These are phyloP conservation scores for Peromyscus melanophrys DNA, from an alignment of 2,797 vertebrate species.

Conservation along the genomic window DNA sequence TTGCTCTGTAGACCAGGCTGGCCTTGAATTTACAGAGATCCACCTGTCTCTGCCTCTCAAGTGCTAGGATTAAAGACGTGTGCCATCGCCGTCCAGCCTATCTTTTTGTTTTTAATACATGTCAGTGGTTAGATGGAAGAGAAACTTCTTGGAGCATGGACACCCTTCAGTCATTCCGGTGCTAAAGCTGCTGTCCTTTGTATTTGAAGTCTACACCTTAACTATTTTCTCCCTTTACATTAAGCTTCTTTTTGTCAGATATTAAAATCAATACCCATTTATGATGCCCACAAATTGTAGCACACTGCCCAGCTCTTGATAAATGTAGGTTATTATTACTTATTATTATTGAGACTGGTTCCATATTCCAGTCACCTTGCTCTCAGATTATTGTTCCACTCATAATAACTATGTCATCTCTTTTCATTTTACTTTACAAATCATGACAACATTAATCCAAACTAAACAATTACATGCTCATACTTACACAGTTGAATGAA, in stretches of 20 bases:
- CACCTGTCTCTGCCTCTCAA: too few species aligned
- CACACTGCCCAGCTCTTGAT: not conserved
- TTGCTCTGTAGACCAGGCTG: too few species aligned
- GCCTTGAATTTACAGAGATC: too few species aligned
- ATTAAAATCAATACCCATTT: not conserved
- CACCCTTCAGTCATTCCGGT: not conserved
- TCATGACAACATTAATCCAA: not conserved
- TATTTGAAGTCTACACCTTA: not conserved
- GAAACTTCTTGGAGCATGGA: not conserved
- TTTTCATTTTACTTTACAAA: constrained; percentile 51
- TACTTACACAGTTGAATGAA: not conserved
- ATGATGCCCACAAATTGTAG: not conserved
- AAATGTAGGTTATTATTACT: not conserved
- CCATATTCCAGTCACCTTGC: not conserved
- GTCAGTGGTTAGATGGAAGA: not conserved
- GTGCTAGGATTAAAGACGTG: too few species aligned
- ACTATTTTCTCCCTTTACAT: not conserved
- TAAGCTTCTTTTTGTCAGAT: not conserved
- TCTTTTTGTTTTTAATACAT: not conserved
- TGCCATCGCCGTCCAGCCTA: too few species aligned
- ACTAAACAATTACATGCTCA: not conserved
- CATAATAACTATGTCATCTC: not conserved
- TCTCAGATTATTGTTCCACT: not conserved
- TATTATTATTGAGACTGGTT: not conserved
- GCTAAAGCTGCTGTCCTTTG: not conserved